Evolutionary conservation across 2,888 invertebrate species (phyloP).

Genomic region (Dolomedes plantarius): DNA sequence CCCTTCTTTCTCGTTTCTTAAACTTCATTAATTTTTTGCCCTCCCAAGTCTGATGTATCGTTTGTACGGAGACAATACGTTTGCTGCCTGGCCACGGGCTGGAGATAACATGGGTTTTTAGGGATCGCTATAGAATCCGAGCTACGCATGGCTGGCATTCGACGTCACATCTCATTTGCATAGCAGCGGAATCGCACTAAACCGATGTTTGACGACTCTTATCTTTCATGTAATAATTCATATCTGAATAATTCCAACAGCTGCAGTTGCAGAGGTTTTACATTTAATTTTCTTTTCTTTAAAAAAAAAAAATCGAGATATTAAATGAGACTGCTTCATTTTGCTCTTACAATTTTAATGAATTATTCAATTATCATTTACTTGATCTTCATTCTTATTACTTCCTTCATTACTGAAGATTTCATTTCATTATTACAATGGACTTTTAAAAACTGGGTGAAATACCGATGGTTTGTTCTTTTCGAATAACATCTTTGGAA

Average conservation of each 20-base stretch:
- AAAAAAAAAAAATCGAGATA: neutral
- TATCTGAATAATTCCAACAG: neutral
- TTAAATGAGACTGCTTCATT: neutral
- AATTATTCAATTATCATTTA: neutral
- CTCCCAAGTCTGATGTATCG: constrained; percentile 29
- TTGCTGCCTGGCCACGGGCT: neutral
- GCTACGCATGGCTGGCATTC: neutral
- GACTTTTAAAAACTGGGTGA: too few relatives aligned
- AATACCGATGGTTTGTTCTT: too few relatives aligned
- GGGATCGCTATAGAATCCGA: neutral
- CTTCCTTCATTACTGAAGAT: neutral
- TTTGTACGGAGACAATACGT: constrained; percentile 11
- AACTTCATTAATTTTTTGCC: constrained; percentile 54
- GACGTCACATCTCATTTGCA: constrained; percentile 12
- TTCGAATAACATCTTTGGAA: too few relatives aligned
- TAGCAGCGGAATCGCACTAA: constrained; percentile 7
- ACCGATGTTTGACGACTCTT: constrained; percentile 7
- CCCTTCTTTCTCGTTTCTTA: constrained; percentile 23
- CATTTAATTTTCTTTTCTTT: neutral
- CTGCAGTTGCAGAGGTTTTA: neutral
- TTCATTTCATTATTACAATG: too few relatives aligned
- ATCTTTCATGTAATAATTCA: neutral
- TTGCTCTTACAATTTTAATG: neutral
- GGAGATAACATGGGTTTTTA: neutral
- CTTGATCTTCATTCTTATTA: neutral